Base-by-base conservation (phyloP, 2,113 vertebrate genomes). In the Saimiri boliviensis region DNA sequence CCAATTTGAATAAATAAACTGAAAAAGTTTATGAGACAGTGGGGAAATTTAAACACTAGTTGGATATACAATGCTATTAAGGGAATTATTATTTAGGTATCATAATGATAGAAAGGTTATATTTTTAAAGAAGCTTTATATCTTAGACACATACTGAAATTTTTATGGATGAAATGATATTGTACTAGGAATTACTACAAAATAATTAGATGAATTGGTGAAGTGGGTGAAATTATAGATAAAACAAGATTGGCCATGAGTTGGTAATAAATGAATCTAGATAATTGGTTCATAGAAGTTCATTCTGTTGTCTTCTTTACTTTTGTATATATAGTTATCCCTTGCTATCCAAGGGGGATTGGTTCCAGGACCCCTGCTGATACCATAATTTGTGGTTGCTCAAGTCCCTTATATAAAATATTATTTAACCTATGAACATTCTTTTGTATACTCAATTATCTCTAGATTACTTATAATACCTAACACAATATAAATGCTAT, bases 1-100 rank as follows among this genome's bases (percentile, higher is more conserved):
- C 71, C 85, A 68, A 94, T 82, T 66, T 96, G 54, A 80, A 52
- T 60, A 86, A 82, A 79, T 42, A 58, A 91, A 73, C 45, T 77
- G 42, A 86, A 93, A 70, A 42, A 74, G 30, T 82, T 94, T 92
- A 52, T 56, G 40, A 73, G 82, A 80, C 71, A 87, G 35, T 84
- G 54, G 42, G 35, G 54, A 97, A 90, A 71, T 10, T 30, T 58
- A 58, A 92, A 89, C 45, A 86, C 30, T 76, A 23, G 32, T 76
- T 73, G 30, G 20, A n/a, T 76, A 91, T 77, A 82, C 45, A 32
- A 32, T 56, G 32, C 25, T 54, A 74, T 40, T 89, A 85, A 86
- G n/a, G 30, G 23, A 86, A 73, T 88, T 95, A 47, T 89, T 96
- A 60, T 85, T 88, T 77, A 66, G 19, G 6, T 89, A 32, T 76